Evolutionary conservation across 2,888 invertebrate genomes (phyloP).

Genomic region (Lobophora halterata): DNA sequence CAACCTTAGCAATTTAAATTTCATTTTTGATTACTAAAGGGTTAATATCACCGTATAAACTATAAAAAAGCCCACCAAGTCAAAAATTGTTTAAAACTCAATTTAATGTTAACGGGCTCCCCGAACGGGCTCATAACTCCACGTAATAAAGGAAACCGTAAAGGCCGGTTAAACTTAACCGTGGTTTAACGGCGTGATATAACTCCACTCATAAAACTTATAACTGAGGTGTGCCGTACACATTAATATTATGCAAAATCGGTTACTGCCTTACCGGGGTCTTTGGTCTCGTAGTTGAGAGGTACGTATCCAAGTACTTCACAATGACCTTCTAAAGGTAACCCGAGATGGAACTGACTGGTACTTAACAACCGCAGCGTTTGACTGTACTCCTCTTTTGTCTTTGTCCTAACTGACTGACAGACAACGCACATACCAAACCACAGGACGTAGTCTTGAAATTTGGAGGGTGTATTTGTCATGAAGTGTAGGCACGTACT

Average conservation of each 20-base stretch:
- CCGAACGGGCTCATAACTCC: conserved; percentile 14
- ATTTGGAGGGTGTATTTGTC: too few relatives aligned
- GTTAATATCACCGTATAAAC: conserved; percentile 3
- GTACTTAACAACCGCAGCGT: not conserved
- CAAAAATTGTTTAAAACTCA: conserved; percentile 24
- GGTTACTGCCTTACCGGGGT: conserved; percentile 10
- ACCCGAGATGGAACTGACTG: too few relatives aligned
- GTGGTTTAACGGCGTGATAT: conserved; percentile 20
- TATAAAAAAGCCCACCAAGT: conserved; percentile 11
- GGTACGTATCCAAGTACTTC: too few relatives aligned
- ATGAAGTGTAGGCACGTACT: too few relatives aligned
- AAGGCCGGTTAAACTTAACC: conserved; percentile 21
- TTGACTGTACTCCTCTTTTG: too few relatives aligned
- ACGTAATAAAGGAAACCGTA: conserved; percentile 18
- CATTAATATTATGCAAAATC: conserved; percentile 19
- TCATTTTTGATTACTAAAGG: conserved; percentile 7
- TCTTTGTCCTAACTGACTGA: too few relatives aligned
- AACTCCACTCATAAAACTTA: conserved; percentile 20
- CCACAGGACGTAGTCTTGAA: too few relatives aligned
- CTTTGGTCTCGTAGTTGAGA: too few relatives aligned
- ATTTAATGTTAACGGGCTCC: conserved; percentile 17
- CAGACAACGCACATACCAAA: too few relatives aligned
- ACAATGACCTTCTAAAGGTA: too few relatives aligned
- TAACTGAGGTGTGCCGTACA: conserved; percentile 13
- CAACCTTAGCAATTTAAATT: too few relatives aligned